Base-by-base conservation (phyloP, 1,140 invertebrate species). In the Steinernema feltiae region DNA sequence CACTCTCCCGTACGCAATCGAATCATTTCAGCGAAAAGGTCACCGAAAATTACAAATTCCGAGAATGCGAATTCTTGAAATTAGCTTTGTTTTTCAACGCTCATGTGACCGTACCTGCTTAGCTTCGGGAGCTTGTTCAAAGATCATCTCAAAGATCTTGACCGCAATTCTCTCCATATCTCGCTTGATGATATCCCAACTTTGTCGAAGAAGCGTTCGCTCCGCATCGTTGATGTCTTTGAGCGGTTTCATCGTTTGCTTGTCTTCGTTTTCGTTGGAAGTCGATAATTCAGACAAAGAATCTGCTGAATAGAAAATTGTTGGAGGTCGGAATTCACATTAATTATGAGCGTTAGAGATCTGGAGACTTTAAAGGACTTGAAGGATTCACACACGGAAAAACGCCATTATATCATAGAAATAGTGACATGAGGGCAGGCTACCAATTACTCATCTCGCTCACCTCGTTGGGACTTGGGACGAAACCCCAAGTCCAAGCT, bases 101-200 rank as follows among this genome's bases (percentile, higher is more conserved):
- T n/a, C n/a, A n/a, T n/a, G n/a, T n/a, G n/a, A n/a, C n/a, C 53
- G 2, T 63, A 63, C 53, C 53, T 71, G 70, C 29, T 71, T 71
- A 3, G 70, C 70, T n/a, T 71, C 70, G 12, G 70, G 70, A 71
- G 32, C 46, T 27, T 71, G 70, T 30, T 71, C 70, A 53, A 71
- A 71, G 70, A 71, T 71, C 70, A 71, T 71, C 24, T 71, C 32
- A 53, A 71, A 71, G 70, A 71, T 71, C 32, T 53, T 32, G 12
- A 71, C 46, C 7, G 70, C 32, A 3, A 71, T 32, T n/a, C 24
- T 15, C 29, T 71, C 70, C 70, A 71, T 71, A 21, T 71, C 70
- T 21, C 70, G 7, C 29, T 53, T 53, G 24, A 71, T 53, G 29
- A 71, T 71, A 21, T 71, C 70, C 70, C 70, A 71, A 30, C 32